A percentile compares a stretch with the other conserved stretches of the same genome.
phyloP scores from a whole-genome alignment of 2,888 invertebrate genomes.

The Amitus sp. region DNA sequence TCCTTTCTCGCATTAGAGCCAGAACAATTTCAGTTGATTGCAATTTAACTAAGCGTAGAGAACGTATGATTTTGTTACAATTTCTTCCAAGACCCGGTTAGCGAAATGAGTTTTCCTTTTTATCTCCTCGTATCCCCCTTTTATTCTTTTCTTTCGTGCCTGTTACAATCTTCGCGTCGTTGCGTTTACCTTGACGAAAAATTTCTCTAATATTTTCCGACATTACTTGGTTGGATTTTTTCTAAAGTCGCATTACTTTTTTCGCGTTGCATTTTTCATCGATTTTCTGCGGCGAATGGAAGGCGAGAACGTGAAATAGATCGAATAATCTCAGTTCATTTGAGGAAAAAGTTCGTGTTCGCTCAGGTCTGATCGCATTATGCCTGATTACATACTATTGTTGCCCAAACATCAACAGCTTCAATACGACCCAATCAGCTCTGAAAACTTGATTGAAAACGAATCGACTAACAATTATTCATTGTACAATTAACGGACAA shows the following conservation, averaged over 20 bases:
- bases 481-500: too few species aligned
- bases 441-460: too few species aligned
- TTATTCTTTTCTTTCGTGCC: slow-evolving; percentile 21
- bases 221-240: not conserved
- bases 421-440: too few species aligned
- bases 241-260: not conserved
- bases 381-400: too few species aligned
- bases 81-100: slow-evolving; percentile 25
- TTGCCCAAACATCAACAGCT: too few species aligned
- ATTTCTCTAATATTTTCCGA: not conserved
- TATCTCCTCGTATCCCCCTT: slow-evolving; percentile 16
- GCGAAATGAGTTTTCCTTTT: slow-evolving; percentile 32
- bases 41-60: slow-evolving; percentile 46
- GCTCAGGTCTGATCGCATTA: too few species aligned
- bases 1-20: slow-evolving; percentile 17
- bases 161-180: slow-evolving; percentile 14
- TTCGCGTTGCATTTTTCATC: too few species aligned
- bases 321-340: too few species aligned
- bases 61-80: slow-evolving; percentile 37
- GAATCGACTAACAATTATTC: too few species aligned
- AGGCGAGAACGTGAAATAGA: too few species aligned
- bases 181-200: not conserved
- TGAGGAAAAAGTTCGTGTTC: too few species aligned
- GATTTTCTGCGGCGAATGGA: too few species aligned
- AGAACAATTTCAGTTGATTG: slow-evolving; percentile 44